These are phyloP conservation scores for Cirrhinus mrigala DNA, from an alignment of 2,797 vertebrate genomes.

Conservation along the genomic window DNA sequence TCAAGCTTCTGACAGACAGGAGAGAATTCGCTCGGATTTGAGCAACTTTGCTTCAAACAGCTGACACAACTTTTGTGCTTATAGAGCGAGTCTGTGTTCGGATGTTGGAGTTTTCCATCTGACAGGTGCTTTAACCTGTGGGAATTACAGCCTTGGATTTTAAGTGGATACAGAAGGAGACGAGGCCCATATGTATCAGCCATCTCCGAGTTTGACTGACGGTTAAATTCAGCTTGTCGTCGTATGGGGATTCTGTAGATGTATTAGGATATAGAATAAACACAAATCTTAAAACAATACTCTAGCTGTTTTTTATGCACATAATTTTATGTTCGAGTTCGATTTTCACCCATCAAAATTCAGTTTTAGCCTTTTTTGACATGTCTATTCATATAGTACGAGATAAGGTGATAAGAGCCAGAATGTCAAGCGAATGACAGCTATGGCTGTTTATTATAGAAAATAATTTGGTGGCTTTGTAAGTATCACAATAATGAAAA, in stretches of 20 bases:
- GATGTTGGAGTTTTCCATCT: constrained; percentile 35
- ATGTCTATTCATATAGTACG: not conserved
- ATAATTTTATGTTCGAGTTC: not conserved
- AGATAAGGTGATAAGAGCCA: not conserved
- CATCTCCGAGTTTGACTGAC: constrained; percentile 36
- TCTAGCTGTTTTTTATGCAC: not conserved
- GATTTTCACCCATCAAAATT: not conserved
- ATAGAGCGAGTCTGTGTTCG: constrained; percentile 26
- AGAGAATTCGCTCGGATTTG: constrained; percentile 35
- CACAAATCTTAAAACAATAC: constrained; percentile 2
- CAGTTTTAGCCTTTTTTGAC: not conserved
- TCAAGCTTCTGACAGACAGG: constrained; percentile 42
- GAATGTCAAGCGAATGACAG: constrained; percentile 3
- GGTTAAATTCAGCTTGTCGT: not conserved
- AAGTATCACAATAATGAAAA: not conserved
- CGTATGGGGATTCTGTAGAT: not conserved
- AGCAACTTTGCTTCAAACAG: constrained; percentile 41
- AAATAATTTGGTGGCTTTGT: not conserved
- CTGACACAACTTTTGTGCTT: constrained; percentile 35
- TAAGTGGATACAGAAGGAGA: constrained; percentile 25
- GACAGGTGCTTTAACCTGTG: constrained; percentile 36
- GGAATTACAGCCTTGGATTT: constrained; percentile 29
- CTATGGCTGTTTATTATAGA: not conserved
- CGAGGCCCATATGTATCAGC: constrained; percentile 33
- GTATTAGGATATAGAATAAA: constrained; percentile 9